phyloP scores from a whole-genome alignment of 2,888 invertebrate species.

The Deroplatys truncata region DNA sequence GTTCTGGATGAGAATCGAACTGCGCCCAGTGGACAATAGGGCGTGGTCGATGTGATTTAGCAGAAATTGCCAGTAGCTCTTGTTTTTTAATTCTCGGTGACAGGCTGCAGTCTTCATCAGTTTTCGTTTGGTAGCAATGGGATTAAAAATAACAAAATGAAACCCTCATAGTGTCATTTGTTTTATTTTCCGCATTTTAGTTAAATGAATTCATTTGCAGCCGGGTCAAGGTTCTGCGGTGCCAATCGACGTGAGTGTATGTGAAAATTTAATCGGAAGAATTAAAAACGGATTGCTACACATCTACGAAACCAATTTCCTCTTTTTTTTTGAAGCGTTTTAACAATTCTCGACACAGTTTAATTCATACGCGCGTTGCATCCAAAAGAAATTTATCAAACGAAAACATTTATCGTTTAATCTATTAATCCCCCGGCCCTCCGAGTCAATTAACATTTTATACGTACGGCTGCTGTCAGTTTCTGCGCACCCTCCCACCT shows the following conservation, averaged over 20 bases:
- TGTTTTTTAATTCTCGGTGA: neutral
- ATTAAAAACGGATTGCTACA: neutral
- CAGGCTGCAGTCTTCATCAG: neutral
- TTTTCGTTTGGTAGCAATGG: neutral
- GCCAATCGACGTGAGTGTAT: neutral
- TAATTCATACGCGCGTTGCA: neutral
- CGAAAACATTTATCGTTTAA: neutral
- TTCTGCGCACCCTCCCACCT: neutral
- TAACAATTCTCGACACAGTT: neutral
- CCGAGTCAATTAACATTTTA: constrained; percentile 8
- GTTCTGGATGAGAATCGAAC: neutral
- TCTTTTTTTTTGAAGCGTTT: neutral
- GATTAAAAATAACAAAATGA: neutral
- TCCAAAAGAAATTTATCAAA: constrained; percentile 11
- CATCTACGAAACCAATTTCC: neutral
- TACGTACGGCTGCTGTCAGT: constrained; percentile 4
- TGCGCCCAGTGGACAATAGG: neutral
- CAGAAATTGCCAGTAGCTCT: neutral
- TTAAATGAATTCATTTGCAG: neutral
- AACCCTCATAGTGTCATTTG: neutral
- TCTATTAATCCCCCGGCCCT: neutral
- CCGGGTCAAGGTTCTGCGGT: neutral
- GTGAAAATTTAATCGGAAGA: neutral
- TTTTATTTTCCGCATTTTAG: neutral
- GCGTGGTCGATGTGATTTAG: neutral